These are phyloP conservation scores for Corbicula japonica DNA, from an alignment of 2,888 invertebrate genomes.

Conservation along the genomic window DNA sequence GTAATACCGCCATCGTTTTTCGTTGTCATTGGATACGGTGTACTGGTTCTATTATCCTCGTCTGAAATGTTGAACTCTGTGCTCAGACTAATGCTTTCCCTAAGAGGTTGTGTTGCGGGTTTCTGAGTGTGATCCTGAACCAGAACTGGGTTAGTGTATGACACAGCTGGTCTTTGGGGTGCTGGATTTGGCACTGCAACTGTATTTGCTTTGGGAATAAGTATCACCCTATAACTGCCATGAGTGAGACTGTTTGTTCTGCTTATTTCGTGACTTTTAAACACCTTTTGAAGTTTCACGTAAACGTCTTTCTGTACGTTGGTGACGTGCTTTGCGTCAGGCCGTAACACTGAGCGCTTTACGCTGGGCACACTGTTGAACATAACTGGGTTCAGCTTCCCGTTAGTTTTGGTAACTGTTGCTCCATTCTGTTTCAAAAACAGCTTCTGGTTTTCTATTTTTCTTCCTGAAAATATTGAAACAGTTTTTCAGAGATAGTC, in stretches of 20 bases:
- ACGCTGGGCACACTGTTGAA: neutral
- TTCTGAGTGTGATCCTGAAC: too few relatives aligned
- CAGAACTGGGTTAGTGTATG: too few relatives aligned
- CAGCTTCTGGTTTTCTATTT: slow-evolving; percentile 3
- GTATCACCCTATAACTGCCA: slow-evolving; percentile 9
- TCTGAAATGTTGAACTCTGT: neutral
- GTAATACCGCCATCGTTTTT: neutral
- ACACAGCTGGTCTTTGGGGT: too few relatives aligned
- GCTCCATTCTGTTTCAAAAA: slow-evolving; percentile 10
- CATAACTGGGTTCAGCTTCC: neutral
- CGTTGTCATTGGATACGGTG: neutral
- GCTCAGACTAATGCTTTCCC: slow-evolving; percentile 10
- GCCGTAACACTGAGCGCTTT: slow-evolving; percentile 9
- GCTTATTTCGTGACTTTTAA: neutral
- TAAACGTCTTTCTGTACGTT: slow-evolving; percentile 23
- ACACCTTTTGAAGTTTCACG: slow-evolving; percentile 8
- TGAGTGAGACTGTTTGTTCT: neutral
- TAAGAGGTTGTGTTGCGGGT: neutral
- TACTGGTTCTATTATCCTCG: slow-evolving; percentile 4
- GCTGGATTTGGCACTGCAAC: neutral
- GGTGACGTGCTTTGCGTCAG: slow-evolving; percentile 31
- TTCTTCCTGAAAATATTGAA: too few relatives aligned
- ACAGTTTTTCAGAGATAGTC: too few relatives aligned
- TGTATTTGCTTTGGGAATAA: neutral
- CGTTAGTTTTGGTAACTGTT: neutral